Evolutionary conservation across 2,797 vertebrate species (phyloP).

Genomic region (Acrossocheilus fasciatus): DNA sequence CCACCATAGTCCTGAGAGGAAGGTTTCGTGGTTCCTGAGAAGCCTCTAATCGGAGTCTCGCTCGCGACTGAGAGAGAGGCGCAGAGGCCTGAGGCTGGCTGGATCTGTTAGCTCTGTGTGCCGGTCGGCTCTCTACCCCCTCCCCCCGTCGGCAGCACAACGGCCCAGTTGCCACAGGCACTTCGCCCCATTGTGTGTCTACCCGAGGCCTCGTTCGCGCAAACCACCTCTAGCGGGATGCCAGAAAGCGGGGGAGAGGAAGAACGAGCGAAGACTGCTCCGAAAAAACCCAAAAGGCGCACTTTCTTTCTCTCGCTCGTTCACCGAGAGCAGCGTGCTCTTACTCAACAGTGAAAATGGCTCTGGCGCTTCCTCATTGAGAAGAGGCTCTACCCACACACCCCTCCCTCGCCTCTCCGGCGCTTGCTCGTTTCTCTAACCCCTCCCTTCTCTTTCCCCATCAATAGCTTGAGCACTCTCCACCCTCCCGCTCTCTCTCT

Average conservation of each 20-base stretch:
- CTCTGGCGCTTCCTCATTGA: slow-evolving; percentile 85
- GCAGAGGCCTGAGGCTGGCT: slow-evolving; percentile 77
- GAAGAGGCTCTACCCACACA: slow-evolving; percentile 77
- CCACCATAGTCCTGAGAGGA: slow-evolving; percentile 60
- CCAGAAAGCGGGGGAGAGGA: slow-evolving; percentile 56
- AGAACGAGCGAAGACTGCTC: slow-evolving; percentile 58
- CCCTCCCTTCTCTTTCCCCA: slow-evolving; percentile 71
- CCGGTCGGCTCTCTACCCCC: slow-evolving; percentile 82
- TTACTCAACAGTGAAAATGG: slow-evolving; percentile 86
- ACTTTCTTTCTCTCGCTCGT: slow-evolving; percentile 67
- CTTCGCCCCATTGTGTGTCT: slow-evolving; percentile 79
- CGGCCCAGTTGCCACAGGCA: slow-evolving; percentile 83
- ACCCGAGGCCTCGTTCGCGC: slow-evolving; percentile 71
- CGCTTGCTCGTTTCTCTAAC: slow-evolving; percentile 63
- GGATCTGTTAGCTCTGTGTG: slow-evolving; percentile 82
- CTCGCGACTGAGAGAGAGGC: slow-evolving; percentile 44
- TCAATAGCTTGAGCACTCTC: slow-evolving; percentile 77
- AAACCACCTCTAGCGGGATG: slow-evolving; percentile 65
- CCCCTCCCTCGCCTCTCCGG: slow-evolving; percentile 69
- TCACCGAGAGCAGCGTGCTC: slow-evolving; percentile 75
- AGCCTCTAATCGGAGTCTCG: slow-evolving; percentile 61
- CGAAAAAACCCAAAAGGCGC: slow-evolving; percentile 64
- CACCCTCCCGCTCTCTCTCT: slow-evolving; percentile 67
- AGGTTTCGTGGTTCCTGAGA: slow-evolving; percentile 64
- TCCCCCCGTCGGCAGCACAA: slow-evolving; percentile 83